phyloP scores from a whole-genome alignment of 2,888 invertebrate species.

The Dendrolimus houi region DNA sequence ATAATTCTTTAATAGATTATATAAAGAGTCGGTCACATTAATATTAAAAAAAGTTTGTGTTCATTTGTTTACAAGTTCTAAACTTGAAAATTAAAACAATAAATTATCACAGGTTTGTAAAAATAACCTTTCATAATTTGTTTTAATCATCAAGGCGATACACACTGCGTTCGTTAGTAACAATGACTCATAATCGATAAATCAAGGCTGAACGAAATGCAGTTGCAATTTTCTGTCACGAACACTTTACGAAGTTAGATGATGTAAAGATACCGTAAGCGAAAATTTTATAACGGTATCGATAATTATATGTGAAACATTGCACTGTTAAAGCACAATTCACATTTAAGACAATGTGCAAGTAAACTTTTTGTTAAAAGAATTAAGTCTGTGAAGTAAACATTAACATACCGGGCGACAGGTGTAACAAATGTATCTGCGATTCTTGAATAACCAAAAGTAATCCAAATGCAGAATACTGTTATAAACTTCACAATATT shows the following conservation, averaged over 20 bases:
- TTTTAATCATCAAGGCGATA: slow-evolving; percentile 2
- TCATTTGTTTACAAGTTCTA: no score
- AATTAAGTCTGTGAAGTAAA: slow-evolving; percentile 14
- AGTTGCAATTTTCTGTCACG: slow-evolving; percentile 37
- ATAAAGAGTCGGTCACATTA: no score
- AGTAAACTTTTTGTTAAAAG: slow-evolving; percentile 3
- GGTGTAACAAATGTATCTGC: slow-evolving; percentile 36
- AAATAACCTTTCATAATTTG: no score
- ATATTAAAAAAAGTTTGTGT: no score
- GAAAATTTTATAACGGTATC: slow-evolving; percentile 18
- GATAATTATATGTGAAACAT: slow-evolving; percentile 9
- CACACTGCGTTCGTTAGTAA: slow-evolving; percentile 6
- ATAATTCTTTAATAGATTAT: no score
- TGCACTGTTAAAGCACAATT: slow-evolving; percentile 5
- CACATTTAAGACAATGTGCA: slow-evolving; percentile 10
- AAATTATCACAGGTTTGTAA: no score
- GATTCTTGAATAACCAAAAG: slow-evolving; percentile 18
- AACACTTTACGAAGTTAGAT: slow-evolving; percentile 11
- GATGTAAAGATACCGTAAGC: slow-evolving; percentile 13
- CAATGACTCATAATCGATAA: slow-evolving; percentile 44
- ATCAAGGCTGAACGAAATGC: slow-evolving; percentile 39
- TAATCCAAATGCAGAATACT: slow-evolving; percentile 12
- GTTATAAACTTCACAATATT: slow-evolving; percentile 19
- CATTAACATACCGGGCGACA: slow-evolving; percentile 58
- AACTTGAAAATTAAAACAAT: no score